Evolutionary conservation across 2,888 invertebrate genomes (phyloP), one percentile per base, ranked within the genome.

Genomic region (Zygaena filipendulae): DNA sequence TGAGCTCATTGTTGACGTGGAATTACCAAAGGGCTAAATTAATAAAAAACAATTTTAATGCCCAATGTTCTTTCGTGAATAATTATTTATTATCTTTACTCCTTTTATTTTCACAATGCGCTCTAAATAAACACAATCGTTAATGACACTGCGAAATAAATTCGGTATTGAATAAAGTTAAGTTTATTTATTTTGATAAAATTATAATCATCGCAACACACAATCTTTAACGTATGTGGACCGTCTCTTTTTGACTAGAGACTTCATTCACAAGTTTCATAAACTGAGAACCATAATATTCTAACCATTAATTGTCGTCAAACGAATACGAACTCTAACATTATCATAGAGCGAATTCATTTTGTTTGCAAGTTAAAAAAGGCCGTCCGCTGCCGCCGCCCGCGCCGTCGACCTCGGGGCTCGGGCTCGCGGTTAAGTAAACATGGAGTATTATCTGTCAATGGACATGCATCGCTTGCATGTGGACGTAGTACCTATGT

Each of bases 391-490:
- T 53, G 54, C 51, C 47, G 49, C 49, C 47, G 52, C 47, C 70
- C 71, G 71, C 70, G 67, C 71, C 69, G 63, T 50, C 69, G 67
- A 62, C 69, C 62, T 70, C 64, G n/a, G n/a, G n/a, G n/a, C n/a
- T n/a, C n/a, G n/a, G n/a, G n/a, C n/a, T n/a, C n/a, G n/a, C n/a
- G n/a, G 75, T 75, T 77, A 77, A 74, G 72, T 77, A 75, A 79
- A 79, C 75, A 79, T 63, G 47, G 67, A 71, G 71, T 71, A 77
- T 74, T 77, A 79, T 79, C 77, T 74, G 72, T 71, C 69, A 72
- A 74, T 77, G 72, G 68, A 62, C 72, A 71, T 70, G 63, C 69
- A 66, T 54, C 49, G 55, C 49, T 45, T 52, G 47, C 47, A 49
- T 42, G 38, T 56, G 54, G 57, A 47, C 52, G 55, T 40, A 6